Conservation (phyloP, 2,113 vertebrate genomes). For the Shinisaurus crocodilurus region DNA sequence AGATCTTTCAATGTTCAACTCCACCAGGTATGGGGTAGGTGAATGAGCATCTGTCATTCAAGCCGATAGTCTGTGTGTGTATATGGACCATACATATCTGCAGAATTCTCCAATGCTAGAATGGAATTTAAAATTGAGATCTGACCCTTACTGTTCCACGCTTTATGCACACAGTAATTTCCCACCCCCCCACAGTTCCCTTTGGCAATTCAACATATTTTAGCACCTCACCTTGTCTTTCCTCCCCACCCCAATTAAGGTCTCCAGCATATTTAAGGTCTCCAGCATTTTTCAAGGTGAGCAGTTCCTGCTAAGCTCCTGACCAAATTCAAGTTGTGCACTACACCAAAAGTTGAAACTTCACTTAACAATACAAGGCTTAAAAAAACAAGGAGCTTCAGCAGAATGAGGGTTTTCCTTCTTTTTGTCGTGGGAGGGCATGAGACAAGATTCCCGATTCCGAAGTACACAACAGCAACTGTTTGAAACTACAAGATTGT, state of each 20-base stretch:
- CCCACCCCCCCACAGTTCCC: neutral
- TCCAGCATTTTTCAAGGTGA: conserved; percentile 60
- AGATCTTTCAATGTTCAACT: conserved; percentile 28
- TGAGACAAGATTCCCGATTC: conserved; percentile 78
- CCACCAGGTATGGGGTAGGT: neutral
- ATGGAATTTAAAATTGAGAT: conserved; percentile 50
- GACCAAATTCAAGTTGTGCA: conserved; percentile 95
- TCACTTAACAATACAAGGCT: conserved; percentile 75
- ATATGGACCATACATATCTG: conserved; percentile 66
- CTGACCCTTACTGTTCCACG: conserved; percentile 49
- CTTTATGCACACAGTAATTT: conserved; percentile 11
- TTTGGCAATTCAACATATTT: conserved; percentile 30
- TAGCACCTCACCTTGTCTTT: conserved; percentile 48
- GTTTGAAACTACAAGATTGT: conserved; percentile 78
- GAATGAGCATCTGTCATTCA: neutral
- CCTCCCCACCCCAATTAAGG: conserved; percentile 40
- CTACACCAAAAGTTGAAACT: conserved; percentile 81
- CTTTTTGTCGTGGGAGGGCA: conserved; percentile 69
- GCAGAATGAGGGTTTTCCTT: conserved; percentile 68
- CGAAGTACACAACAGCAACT: conserved; percentile 78
- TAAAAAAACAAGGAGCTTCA: conserved; percentile 56
- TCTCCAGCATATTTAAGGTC: conserved; percentile 59
- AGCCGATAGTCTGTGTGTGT: neutral
- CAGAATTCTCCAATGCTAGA: conserved; percentile 55
- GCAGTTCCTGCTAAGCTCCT: conserved; percentile 83